Evolutionary conservation across 2,888 invertebrate species (phyloP).

Genomic region (Lampropteryx suffumata): DNA sequence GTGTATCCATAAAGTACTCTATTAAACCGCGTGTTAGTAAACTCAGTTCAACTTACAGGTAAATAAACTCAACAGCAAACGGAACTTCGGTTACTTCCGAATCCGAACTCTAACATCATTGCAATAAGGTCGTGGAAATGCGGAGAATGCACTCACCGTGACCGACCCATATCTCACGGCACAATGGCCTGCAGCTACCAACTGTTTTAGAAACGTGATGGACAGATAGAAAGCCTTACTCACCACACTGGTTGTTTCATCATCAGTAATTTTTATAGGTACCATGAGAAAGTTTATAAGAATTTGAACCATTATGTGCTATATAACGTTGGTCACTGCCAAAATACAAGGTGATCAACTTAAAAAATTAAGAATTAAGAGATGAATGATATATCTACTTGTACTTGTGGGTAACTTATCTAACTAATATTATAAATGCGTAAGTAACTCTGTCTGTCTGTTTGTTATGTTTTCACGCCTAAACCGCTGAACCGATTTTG

Average conservation of each 20-base stretch:
- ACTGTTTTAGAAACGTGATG: conserved; percentile 4
- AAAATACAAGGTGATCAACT: too few species aligned
- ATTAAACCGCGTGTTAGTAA: conserved; percentile 7
- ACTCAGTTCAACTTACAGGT: conserved; percentile 23
- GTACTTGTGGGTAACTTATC: too few species aligned
- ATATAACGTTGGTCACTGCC: too few species aligned
- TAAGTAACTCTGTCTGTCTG: too few species aligned
- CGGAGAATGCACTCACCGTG: conserved; percentile 23
- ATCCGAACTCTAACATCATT: conserved; percentile 23
- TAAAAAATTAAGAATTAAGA: too few species aligned
- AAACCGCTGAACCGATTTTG: too few species aligned
- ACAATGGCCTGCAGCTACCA: conserved; percentile 26
- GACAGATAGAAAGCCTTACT: background rate
- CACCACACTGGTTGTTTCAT: background rate
- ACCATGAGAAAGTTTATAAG: background rate
- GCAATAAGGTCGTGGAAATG: conserved; percentile 27
- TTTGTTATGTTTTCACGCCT: too few species aligned
- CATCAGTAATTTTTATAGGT: background rate
- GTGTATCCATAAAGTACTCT: too few species aligned
- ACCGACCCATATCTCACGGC: conserved; percentile 33
- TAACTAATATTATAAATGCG: too few species aligned
- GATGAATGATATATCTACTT: too few species aligned
- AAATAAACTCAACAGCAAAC: conserved; percentile 26
- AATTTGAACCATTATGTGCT: too few species aligned
- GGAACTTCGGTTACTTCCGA: conserved; percentile 22